phyloP scores from a whole-genome alignment of 37 sponge, comb jelly and placozoan species.

The Dysidea cf. avara region DNA sequence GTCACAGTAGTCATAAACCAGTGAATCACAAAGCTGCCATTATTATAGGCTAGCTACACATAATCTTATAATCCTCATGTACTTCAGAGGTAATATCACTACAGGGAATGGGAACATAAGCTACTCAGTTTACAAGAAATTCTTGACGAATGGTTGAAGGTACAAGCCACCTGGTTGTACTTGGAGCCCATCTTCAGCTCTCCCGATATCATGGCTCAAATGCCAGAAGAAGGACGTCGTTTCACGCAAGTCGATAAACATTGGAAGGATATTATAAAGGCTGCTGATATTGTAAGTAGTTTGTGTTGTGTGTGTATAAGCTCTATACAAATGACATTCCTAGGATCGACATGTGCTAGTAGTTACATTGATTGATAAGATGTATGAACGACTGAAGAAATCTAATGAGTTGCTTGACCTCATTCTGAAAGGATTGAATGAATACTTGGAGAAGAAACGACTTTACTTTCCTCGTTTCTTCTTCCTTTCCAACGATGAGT shows the following conservation, averaged over 20 bases:
- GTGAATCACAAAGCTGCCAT: background rate
- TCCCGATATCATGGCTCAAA: slow-evolving; percentile 99
- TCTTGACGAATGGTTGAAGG: slow-evolving; percentile 99
- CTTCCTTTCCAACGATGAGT: slow-evolving; percentile 99
- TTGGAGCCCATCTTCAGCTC: slow-evolving; percentile 99
- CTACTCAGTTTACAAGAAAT: slow-evolving; percentile 96
- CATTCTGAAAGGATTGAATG: slow-evolving; percentile 98
- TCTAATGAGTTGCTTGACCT: slow-evolving; percentile 95
- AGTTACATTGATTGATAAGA: slow-evolving; percentile 91
- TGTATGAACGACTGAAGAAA: slow-evolving; percentile 91
- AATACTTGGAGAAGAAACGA: slow-evolving; percentile 98
- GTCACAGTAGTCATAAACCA: background rate
- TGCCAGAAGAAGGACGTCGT: slow-evolving; percentile 97
- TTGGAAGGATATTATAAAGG: slow-evolving; percentile 96
- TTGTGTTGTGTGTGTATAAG: background rate
- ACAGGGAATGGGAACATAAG: slow-evolving; percentile 93
- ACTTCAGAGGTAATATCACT: background rate
- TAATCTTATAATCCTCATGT: background rate
- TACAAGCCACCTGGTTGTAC: slow-evolving; percentile 99
- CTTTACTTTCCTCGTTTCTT: slow-evolving; percentile 99
- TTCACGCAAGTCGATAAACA: slow-evolving; percentile 98
- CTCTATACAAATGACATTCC: background rate
- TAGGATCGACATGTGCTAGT: slow-evolving; percentile 91
- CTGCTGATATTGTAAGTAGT: slow-evolving; percentile 60
- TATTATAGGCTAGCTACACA: background rate